Conservation (phyloP, 2,888 invertebrate genomes). For the Caenorhabditis zanzibari region DNA sequence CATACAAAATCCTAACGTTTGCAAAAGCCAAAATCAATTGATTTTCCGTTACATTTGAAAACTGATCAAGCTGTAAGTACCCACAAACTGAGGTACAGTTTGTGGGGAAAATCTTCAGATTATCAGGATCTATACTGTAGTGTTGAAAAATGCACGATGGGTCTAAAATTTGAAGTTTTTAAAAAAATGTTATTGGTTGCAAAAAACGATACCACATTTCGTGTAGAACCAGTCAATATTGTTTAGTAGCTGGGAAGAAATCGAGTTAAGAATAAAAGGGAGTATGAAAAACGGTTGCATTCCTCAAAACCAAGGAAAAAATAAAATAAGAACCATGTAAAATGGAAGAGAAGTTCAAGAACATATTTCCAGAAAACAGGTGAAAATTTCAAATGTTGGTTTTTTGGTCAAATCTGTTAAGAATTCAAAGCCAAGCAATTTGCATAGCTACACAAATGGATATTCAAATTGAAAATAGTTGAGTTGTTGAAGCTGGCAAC, state of each 20-base stretch:
- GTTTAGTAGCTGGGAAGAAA: neutral
- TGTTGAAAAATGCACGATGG: neutral
- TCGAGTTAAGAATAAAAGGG: neutral
- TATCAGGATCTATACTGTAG: neutral
- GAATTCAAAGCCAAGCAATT: too few relatives aligned
- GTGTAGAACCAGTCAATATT: neutral
- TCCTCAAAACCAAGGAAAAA: neutral
- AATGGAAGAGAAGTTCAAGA: too few relatives aligned
- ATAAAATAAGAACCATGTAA: neutral
- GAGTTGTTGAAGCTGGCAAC: too few relatives aligned
- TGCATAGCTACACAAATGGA: too few relatives aligned
- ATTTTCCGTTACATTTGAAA: neutral
- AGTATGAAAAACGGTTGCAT: neutral
- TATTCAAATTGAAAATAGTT: too few relatives aligned
- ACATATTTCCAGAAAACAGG: too few relatives aligned
- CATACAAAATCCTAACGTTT: neutral
- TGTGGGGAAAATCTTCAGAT: neutral
- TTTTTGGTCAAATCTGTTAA: too few relatives aligned
- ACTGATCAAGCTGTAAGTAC: neutral
- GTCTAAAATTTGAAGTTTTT: neutral
- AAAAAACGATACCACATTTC: neutral
- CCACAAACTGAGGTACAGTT: neutral
- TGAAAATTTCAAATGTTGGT: too few relatives aligned
- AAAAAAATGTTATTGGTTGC: too few relatives aligned
- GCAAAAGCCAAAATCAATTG: neutral